Conservation (phyloP, 1,140 invertebrate genomes). For the Hyles vespertilio region DNA sequence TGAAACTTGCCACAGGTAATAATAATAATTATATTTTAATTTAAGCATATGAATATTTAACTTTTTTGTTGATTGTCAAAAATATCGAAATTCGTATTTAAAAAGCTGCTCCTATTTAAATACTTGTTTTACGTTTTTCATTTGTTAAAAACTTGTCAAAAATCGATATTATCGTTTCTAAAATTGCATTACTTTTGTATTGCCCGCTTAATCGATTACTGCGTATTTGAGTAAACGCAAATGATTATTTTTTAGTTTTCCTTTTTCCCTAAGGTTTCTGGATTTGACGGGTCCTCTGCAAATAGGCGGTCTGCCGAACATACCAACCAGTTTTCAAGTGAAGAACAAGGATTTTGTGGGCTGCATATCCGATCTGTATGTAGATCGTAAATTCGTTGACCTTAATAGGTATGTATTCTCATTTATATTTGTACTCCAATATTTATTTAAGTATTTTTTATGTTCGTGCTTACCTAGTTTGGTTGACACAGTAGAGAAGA, state of each 20-base stretch:
- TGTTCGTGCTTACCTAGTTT: too few species aligned
- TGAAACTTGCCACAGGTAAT: constrained; percentile 89
- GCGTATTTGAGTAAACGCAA: background rate
- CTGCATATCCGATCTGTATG: constrained; percentile 92
- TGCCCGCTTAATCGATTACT: too few species aligned
- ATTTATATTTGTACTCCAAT: background rate
- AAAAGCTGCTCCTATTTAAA: too few species aligned
- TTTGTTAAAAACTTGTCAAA: too few species aligned
- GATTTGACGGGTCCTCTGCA: constrained; percentile 97
- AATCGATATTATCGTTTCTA: too few species aligned
- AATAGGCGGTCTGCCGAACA: constrained; percentile 92
- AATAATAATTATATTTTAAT: constrained; percentile 3
- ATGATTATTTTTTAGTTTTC: constrained; percentile 14
- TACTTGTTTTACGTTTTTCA: too few species aligned
- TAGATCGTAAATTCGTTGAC: constrained; percentile 93
- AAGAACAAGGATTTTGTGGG: constrained; percentile 91
- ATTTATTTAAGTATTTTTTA: too few species aligned
- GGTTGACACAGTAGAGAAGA: too few species aligned
- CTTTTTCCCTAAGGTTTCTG: constrained; percentile 81
- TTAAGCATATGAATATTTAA: too few species aligned
- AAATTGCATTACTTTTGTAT: too few species aligned
- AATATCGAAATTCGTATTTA: too few species aligned
- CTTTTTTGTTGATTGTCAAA: too few species aligned
- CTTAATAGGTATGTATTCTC: constrained; percentile 74
- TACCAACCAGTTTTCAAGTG: constrained; percentile 89